Base-by-base conservation (phyloP, 2,797 vertebrate species). In the Gallinago nigripennis region DNA sequence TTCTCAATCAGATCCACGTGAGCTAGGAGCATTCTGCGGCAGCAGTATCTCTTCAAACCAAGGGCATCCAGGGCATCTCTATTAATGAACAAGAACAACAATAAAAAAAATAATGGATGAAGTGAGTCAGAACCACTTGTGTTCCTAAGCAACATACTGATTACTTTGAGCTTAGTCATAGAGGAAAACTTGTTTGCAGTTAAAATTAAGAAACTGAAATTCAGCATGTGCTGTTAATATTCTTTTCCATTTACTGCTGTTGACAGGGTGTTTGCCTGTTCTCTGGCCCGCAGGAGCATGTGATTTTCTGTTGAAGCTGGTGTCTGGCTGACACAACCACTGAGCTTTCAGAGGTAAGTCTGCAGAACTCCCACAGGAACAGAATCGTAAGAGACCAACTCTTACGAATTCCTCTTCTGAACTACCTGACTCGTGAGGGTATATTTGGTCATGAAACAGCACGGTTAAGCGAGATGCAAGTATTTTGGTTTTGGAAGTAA, bases 1-100 rank as follows among this genome's bases (percentile, higher is more conserved):
- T 99, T 99, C 97, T 99, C 99, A 71, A 99, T 99, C 77, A 99
- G 98, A 97, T 99, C 99, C 94, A 99, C 99, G 0, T 99, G 99
- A 73, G 99, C 99, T 4, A 99, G 98, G 65, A 99, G 98, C 99
- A 99, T 99, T 90, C 99, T 98, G 69, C 99, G 98, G 96, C 99
- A 99, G 94, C 99, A 99, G 97, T 99, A 99, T 54, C 99, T 98
- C 98, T 99, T 98, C 97, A 98, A 90, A 35, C 99, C 99, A 83
- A 99, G 98, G 10, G 99, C 99, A 66, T 99, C 99, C 70, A 99
- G 98, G 50, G 99, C 99, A 48, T 99, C 99, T 91, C 99, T 99
- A 82, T 28, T 37, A 92, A 89, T 15, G 54, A 95, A 95, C 13
- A 86, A 82, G 61, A 89, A 93, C 54, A 78, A 54, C 19, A 92